Conservation (phyloP, 2,113 vertebrate genomes). For the Notarius quadriscutis region DNA sequence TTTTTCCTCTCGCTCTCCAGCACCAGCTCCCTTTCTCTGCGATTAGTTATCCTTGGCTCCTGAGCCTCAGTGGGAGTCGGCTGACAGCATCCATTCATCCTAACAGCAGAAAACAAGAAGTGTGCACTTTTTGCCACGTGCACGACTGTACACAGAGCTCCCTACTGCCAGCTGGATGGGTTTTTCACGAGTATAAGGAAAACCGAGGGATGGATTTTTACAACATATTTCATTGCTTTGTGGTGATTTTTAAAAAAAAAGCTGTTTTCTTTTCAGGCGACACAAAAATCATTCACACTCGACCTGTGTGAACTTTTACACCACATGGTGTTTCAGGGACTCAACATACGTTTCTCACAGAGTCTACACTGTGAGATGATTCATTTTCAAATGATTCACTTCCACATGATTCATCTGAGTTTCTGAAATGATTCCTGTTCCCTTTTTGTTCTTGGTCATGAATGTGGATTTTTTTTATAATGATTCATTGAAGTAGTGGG, state of each 20-base stretch:
- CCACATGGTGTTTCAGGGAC: background rate
- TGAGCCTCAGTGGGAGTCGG: slow-evolving; percentile 48
- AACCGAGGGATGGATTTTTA: background rate
- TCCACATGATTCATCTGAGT: background rate
- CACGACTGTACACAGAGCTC: slow-evolving; percentile 25
- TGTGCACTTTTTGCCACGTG: slow-evolving; percentile 41
- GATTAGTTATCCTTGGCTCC: slow-evolving; percentile 54
- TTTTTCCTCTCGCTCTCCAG: slow-evolving; percentile 5
- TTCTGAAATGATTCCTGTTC: background rate
- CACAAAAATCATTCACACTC: background rate
- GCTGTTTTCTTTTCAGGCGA: background rate
- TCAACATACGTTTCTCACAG: background rate
- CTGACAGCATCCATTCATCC: slow-evolving; percentile 56
- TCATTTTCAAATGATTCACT: background rate
- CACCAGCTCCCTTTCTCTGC: slow-evolving; percentile 25
- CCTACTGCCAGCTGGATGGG: background rate
- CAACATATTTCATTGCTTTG: too few species aligned
- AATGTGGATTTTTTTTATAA: background rate
- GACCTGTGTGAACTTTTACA: background rate
- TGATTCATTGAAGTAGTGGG: too few species aligned
- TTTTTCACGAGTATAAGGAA: background rate
- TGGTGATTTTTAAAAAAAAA: background rate
- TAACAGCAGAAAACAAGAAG: slow-evolving; percentile 48
- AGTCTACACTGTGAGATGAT: too few species aligned
- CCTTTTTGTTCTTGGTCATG: too few species aligned